phyloP scores from a whole-genome alignment of 2,888 invertebrate species.

The Minunthozetes semirufus region DNA sequence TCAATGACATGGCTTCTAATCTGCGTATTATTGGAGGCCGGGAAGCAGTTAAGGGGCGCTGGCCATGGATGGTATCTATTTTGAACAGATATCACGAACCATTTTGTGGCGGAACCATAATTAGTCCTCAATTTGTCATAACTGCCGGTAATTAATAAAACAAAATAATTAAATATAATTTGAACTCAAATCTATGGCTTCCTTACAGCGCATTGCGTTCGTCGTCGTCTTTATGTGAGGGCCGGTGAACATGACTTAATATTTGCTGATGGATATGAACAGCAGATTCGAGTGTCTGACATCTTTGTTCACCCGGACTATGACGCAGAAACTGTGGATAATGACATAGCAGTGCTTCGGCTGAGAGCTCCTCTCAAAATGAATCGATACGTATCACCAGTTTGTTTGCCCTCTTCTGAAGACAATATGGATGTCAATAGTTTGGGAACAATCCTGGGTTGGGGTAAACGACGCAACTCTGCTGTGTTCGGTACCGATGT shows the following conservation, averaged over 20 bases:
- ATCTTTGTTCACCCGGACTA: slow-evolving; percentile 75
- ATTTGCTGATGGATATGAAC: slow-evolving; percentile 65
- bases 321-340: slow-evolving; percentile 80
- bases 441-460: slow-evolving; percentile 79
- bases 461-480: slow-evolving; percentile 57
- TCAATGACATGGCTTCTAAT: slow-evolving; percentile 37
- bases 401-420: slow-evolving; percentile 69
- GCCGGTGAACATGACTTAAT: slow-evolving; percentile 79
- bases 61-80: slow-evolving; percentile 83
- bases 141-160: slow-evolving; percentile 55
- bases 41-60: slow-evolving; percentile 69
- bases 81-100: slow-evolving; percentile 72
- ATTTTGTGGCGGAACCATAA: slow-evolving; percentile 78
- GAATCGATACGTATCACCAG: slow-evolving; percentile 57
- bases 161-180: not conserved
- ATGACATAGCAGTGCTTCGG: slow-evolving; percentile 79
- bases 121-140: slow-evolving; percentile 72
- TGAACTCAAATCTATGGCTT: not conserved
- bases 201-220: slow-evolving; percentile 66
- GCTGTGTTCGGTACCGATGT: slow-evolving; percentile 61
- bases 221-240: slow-evolving; percentile 67
- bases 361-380: slow-evolving; percentile 52
- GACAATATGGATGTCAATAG: slow-evolving; percentile 59
- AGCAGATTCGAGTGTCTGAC: slow-evolving; percentile 63
- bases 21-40: slow-evolving; percentile 79